Conservation (phyloP, 2,888 invertebrate genomes). For the Eupithecia subfuscata region DNA sequence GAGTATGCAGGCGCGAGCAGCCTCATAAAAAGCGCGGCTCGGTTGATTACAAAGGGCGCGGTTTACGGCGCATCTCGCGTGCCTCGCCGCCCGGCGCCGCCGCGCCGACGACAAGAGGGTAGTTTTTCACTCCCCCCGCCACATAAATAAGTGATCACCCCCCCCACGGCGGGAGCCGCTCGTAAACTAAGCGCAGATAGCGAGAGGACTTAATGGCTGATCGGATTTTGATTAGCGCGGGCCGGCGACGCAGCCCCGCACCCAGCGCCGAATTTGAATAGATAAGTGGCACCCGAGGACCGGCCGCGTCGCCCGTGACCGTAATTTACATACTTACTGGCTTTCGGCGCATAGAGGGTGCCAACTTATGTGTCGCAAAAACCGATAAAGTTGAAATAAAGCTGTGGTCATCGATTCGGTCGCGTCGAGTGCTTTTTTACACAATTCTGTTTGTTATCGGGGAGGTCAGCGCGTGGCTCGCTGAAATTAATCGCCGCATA, state of each 20-base stretch:
- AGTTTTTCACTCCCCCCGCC: constrained; percentile 80
- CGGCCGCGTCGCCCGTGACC: constrained; percentile 73
- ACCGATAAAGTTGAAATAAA: constrained; percentile 83
- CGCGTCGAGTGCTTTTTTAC: constrained; percentile 74
- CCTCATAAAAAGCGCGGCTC: constrained; percentile 79
- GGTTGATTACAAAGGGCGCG: constrained; percentile 78
- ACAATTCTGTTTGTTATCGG: constrained; percentile 75
- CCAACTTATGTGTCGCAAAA: constrained; percentile 80
- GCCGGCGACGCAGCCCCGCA: constrained; percentile 78
- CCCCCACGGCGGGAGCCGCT: constrained; percentile 61
- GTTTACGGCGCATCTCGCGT: constrained; percentile 68
- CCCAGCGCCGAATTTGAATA: constrained; percentile 81
- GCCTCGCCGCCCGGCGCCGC: constrained; percentile 52
- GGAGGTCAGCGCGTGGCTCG: constrained; percentile 55
- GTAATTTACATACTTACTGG: constrained; percentile 84
- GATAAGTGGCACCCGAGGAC: constrained; percentile 82
- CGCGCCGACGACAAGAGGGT: constrained; percentile 71
- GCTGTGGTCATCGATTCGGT: constrained; percentile 78
- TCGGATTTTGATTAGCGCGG: constrained; percentile 84
- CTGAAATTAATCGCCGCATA: constrained; percentile 64
- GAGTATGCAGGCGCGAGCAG: constrained; percentile 71
- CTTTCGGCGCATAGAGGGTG: constrained; percentile 79
- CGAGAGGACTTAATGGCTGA: constrained; percentile 84
- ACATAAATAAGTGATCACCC: constrained; percentile 81
- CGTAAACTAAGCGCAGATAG: constrained; percentile 83